These are phyloP conservation scores for Synanthedon vespiformis DNA, from an alignment of 2,888 invertebrate genomes.

Conservation along the genomic window DNA sequence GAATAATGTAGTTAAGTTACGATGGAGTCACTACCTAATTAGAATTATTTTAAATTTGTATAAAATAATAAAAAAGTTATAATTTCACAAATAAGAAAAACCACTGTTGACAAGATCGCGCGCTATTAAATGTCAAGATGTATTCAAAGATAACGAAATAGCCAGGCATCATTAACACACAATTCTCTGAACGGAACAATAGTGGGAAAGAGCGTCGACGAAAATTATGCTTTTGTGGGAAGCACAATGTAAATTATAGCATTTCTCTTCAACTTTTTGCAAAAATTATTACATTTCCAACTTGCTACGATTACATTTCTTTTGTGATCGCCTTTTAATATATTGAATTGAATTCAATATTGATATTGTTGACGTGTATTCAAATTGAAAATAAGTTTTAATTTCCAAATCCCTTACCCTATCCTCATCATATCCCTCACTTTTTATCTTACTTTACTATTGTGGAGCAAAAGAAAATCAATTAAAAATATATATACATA, in stretches of 20 bases:
- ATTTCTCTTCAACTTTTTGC: constrained; percentile 24
- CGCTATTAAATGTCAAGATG: constrained; percentile 5
- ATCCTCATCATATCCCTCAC: no score
- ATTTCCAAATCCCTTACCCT: no score
- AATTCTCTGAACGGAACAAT: constrained; percentile 45
- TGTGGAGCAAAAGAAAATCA: no score
- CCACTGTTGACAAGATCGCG: neutral
- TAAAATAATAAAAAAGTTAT: neutral
- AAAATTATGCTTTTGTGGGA: constrained; percentile 41
- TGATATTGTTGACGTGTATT: no score
- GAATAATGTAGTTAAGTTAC: no score
- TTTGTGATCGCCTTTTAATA: no score
- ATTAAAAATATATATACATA: no score
- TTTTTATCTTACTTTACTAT: no score
- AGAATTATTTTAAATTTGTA: no score
- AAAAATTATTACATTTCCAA: neutral
- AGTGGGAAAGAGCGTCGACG: constrained; percentile 46
- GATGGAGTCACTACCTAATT: no score
- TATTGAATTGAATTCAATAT: no score
- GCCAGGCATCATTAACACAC: constrained; percentile 43
- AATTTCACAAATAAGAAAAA: neutral
- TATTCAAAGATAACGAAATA: constrained; percentile 18
- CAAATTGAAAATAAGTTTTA: no score
- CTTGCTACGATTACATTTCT: neutral
- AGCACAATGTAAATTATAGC: constrained; percentile 43